Base-by-base conservation (phyloP, 2,888 invertebrate genomes). In the Tiphia femorata region DNA sequence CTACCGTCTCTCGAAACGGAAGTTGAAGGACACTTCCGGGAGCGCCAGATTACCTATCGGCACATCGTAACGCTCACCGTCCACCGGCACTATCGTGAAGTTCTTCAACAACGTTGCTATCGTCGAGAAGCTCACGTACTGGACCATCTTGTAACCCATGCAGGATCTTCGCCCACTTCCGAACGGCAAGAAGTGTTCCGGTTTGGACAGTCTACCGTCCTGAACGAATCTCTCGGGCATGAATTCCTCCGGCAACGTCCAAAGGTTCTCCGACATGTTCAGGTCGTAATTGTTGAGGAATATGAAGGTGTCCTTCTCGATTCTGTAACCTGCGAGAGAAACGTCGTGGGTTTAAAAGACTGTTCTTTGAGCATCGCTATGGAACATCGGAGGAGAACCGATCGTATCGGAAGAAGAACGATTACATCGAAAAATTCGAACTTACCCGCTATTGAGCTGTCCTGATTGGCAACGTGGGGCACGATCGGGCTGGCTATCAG, bases 281-380 rank as follows among this genome's bases (percentile, higher is more conserved):
- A 91, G 80, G 27, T 89, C 88, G 81, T 88, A 89, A 70, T 90
- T 91, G 80, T 91, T 90, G 23, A 91, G 82, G 72, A 91, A 88
- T 7, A 91, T 85, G 64, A 91, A 85, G 0, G 89, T 87, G 58
- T 87, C 88, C 73, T 90, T 88, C 51, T 87, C 84, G 7, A 91
- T 86, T 71, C 78, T 80, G 78, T 85, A 90, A 27, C 88, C 90
- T 90, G 80, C 0, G 49, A 47, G 19, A 6, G 25, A 12, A 3
- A 27, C 12, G 4, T 3, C 33, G 8, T 3, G 6, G 12, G 2
- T 2, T 29, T 29, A 29, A 12, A 29, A 12, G 2, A 12, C 10
- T 6, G 29, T 2, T 2, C 2, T 5, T 38, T 25, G n/a, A n/a
- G n/a, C n/a, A n/a, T n/a, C n/a, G n/a, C n/a, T 40, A 25, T 19